These are phyloP conservation scores for Smithornis capensis DNA, from an alignment of 2,113 vertebrate species.

Conservation along the genomic window DNA sequence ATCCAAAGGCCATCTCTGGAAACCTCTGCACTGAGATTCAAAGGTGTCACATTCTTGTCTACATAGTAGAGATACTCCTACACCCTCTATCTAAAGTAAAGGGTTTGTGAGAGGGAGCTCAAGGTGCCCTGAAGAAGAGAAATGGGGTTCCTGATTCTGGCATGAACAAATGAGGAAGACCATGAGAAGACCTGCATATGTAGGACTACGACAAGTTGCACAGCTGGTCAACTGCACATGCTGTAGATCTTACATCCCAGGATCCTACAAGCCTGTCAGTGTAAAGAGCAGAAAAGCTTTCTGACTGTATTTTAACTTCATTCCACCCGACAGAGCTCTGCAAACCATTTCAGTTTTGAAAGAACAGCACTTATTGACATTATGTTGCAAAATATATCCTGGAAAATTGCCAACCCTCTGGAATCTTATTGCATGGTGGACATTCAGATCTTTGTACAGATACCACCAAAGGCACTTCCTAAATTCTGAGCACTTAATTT, in stretches of 20 bases:
- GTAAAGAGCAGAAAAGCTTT: not conserved
- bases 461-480: not conserved
- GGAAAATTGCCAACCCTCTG: not conserved
- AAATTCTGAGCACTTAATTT: not conserved
- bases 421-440: not conserved
- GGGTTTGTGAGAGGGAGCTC: rapidly evolving
- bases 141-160: not conserved
- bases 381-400: not conserved
- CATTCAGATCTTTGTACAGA: not conserved
- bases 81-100: not conserved
- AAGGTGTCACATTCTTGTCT: not conserved
- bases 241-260: not conserved
- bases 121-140: not conserved
- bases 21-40: rapidly evolving
- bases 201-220: not conserved
- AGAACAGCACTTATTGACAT: not conserved
- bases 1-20: not conserved
- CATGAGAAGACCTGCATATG: not conserved
- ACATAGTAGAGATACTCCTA: not conserved
- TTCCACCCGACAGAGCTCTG: not conserved
- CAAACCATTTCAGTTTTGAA: not conserved
- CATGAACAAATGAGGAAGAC: not conserved
- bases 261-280: rapidly evolving
- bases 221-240: not conserved
- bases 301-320: not conserved